phyloP scores from a whole-genome alignment of 2,113 vertebrate species.

The Bos javanicus region DNA sequence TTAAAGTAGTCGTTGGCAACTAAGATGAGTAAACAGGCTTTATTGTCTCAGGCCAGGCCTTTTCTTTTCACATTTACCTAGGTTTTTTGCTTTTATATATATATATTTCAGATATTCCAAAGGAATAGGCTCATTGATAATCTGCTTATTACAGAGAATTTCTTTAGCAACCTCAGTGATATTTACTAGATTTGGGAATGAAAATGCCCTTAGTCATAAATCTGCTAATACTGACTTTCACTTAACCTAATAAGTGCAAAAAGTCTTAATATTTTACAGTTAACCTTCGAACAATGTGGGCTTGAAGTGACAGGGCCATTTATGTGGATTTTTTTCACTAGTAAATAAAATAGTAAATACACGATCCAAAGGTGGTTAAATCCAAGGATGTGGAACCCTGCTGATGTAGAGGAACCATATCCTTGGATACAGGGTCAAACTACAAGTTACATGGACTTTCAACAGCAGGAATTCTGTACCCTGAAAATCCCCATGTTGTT shows the following conservation, averaged over 20 bases:
- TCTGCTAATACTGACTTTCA: not conserved
- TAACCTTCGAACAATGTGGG: not conserved
- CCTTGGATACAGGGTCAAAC: not conserved
- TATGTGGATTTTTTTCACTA: not conserved
- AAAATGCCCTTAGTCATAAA: constrained; percentile 1
- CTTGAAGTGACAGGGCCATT: not conserved
- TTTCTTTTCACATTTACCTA: not conserved
- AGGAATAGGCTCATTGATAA: not conserved
- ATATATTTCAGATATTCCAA: not conserved
- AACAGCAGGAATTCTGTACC: not conserved
- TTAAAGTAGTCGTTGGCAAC: not conserved
- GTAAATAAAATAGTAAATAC: not conserved
- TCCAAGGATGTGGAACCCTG: not conserved
- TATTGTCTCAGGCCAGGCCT: not conserved
- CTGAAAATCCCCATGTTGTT: not conserved
- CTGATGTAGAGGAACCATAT: not conserved
- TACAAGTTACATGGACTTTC: not conserved
- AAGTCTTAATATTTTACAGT: not conserved
- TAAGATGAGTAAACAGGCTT: not conserved
- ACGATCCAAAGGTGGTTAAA: not conserved
- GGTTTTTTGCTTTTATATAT: not conserved
- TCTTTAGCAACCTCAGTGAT: not conserved
- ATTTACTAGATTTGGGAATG: constrained; percentile 16
- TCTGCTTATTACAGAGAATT: not conserved
- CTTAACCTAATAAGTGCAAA: not conserved